Base-by-base conservation (phyloP, 2,888 invertebrate species). In the Dasypolia templi region DNA sequence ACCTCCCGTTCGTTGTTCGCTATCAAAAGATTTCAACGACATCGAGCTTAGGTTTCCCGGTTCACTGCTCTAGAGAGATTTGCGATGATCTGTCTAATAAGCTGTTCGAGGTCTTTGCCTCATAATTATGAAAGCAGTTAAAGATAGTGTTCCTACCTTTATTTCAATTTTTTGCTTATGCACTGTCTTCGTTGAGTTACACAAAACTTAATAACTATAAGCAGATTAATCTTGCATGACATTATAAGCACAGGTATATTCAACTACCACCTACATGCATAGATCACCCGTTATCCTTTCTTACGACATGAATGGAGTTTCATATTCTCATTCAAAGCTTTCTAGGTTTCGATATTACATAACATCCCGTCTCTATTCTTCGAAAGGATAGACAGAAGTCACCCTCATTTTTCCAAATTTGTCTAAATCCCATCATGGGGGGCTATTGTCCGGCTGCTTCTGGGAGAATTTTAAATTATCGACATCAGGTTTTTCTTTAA, bases 1-100 rank as follows among this genome's bases (percentile, higher is more conserved):
- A 49, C 49, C 14, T 7, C 3, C 9, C 11, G 22, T 26, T 26
- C 39, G 5, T 5, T 55, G 17, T 29, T 22, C 14, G 39, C n/a
- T 49, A 42, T 58, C 51, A 67, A 77, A 78, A 78, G 72, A 78
- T 53, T 78, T 78, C 79, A 78, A 79, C 73, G 79, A 67, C 72
- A 67, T 58, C 7, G 14, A 19, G 3, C 9, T n/a, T 26, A 42
- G 22, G 11, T 58, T 39, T 9, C 11, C 2, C 7, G 7, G n/a
- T 29, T 7, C 2, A 29, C 4, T 35, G n/a, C 11, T 46, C 14
- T 64, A 59, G 9, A 39, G 17, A 11, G 9, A 14, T n/a, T 42
- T 17, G 26, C 6, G 2, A 32, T 26, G 0, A 26, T 12, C 2
- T 55, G 46, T 44, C 3, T 29, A 11, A n/a, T n/a, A 22, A 29